Percentiles rank a stretch among this genome's conserved stretches.
phyloP scores from a whole-genome alignment of 2,113 vertebrate species.

The Leptocoma aspasia region DNA sequence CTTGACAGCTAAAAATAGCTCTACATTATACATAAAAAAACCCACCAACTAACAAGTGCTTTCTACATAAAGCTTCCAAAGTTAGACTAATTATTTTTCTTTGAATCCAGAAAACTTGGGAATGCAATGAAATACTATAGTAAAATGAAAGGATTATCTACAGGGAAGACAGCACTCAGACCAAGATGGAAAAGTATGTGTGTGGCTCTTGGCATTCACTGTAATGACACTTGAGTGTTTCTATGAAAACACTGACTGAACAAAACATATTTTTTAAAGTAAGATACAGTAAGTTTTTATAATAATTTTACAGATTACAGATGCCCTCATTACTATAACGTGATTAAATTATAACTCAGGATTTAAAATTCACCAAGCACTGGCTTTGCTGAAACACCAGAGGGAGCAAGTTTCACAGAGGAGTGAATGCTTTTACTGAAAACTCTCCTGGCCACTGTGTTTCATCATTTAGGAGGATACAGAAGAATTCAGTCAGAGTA shows the following conservation, averaged over 20 bases:
- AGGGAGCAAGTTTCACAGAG: constrained; percentile 48
- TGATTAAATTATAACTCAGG: background rate
- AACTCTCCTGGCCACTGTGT: background rate
- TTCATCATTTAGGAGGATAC: background rate
- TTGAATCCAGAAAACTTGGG: background rate
- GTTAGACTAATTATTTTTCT: background rate
- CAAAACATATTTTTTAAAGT: background rate
- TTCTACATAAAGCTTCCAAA: background rate
- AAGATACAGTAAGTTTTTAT: background rate
- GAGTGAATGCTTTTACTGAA: background rate
- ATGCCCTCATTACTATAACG: background rate
- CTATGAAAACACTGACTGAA: background rate
- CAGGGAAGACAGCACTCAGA: background rate
- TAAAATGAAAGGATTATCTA: background rate
- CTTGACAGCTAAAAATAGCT: background rate
- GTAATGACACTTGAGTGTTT: background rate
- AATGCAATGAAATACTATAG: background rate
- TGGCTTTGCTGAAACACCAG: constrained; percentile 20
- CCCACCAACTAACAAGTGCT: background rate
- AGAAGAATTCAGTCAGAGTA: background rate
- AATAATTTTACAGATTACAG: background rate
- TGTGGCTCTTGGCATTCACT: background rate
- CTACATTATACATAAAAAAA: background rate
- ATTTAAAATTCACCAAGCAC: background rate
- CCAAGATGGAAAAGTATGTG: background rate